Evolutionary conservation across 2,797 vertebrate genomes (phyloP).

Genomic region (Scarus forsteni): DNA sequence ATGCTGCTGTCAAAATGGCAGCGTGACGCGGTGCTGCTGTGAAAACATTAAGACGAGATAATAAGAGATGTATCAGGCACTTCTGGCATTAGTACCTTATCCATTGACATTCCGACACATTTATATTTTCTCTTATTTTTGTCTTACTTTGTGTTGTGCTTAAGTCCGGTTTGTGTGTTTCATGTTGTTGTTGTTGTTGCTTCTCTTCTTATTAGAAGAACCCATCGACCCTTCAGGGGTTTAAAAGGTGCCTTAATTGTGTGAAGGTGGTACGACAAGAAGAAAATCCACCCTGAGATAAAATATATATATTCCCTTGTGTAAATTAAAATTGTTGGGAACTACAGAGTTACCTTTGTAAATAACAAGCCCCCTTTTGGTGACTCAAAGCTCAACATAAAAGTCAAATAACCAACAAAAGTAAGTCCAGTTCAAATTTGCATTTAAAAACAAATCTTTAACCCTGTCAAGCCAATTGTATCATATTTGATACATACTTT

Average conservation of each 20-base stretch:
- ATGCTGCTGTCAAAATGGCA: constrained; percentile 20
- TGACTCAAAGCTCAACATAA: too few relatives aligned
- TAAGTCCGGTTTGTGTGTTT: constrained; percentile 65
- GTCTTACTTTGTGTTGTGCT: constrained; percentile 46
- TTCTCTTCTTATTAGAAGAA: constrained; percentile 90
- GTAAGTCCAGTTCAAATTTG: too few relatives aligned
- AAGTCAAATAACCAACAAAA: too few relatives aligned
- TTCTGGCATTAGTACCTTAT: constrained; percentile 57
- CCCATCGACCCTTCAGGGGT: constrained; percentile 82
- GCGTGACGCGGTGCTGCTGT: constrained; percentile 43
- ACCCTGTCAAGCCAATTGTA: too few relatives aligned
- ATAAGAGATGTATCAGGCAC: constrained; percentile 61
- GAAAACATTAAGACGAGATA: constrained; percentile 34
- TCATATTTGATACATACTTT: too few relatives aligned
- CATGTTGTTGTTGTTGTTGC: constrained; percentile 73
- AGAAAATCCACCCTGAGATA: constrained; percentile 65
- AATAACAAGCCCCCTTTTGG: too few relatives aligned
- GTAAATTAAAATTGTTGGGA: too few relatives aligned
- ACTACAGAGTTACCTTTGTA: too few relatives aligned
- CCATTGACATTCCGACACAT: constrained; percentile 74
- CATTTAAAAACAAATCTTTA: too few relatives aligned
- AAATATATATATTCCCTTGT: constrained; percentile 5
- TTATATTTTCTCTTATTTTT: constrained; percentile 34
- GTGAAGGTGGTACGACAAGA: constrained; percentile 79
- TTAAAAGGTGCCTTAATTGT: constrained; percentile 88